These are phyloP conservation scores for Biston betularia DNA, from an alignment of 2,888 invertebrate genomes.

Conservation along the genomic window DNA sequence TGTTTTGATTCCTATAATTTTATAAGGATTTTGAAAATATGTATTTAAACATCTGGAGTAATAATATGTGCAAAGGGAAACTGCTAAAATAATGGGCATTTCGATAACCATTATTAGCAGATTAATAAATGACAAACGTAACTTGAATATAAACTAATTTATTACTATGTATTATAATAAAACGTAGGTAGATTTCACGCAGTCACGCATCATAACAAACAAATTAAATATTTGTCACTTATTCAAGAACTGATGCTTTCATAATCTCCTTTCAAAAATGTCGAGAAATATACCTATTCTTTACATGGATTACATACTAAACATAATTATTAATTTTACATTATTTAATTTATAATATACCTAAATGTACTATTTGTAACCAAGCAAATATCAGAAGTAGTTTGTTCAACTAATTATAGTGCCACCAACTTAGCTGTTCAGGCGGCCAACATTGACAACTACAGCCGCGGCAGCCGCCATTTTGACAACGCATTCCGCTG, in stretches of 20 bases:
- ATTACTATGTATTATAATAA: constrained; percentile 21
- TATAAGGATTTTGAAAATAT: neutral
- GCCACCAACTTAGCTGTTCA: too few species aligned
- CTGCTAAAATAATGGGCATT: neutral
- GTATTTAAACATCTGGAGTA: neutral
- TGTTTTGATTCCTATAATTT: neutral
- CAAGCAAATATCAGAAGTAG: neutral
- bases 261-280: constrained; percentile 1
- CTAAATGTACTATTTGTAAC: neutral
- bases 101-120: neutral
- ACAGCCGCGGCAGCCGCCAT: too few species aligned
- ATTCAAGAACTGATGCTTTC: neutral
- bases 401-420: neutral
- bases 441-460: too few species aligned
- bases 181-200: neutral
- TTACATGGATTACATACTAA: neutral
- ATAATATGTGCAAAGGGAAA: neutral
- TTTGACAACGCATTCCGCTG: too few species aligned
- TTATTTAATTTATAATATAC: neutral
- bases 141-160: constrained; percentile 36
- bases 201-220: constrained; percentile 1
- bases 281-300: neutral
- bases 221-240: constrained; percentile 7
- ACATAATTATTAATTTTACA: constrained; percentile 1
- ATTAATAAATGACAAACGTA: constrained; percentile 6